Conservation (phyloP, 2,888 invertebrate genomes). For the Caenorhabditis panamensis region DNA sequence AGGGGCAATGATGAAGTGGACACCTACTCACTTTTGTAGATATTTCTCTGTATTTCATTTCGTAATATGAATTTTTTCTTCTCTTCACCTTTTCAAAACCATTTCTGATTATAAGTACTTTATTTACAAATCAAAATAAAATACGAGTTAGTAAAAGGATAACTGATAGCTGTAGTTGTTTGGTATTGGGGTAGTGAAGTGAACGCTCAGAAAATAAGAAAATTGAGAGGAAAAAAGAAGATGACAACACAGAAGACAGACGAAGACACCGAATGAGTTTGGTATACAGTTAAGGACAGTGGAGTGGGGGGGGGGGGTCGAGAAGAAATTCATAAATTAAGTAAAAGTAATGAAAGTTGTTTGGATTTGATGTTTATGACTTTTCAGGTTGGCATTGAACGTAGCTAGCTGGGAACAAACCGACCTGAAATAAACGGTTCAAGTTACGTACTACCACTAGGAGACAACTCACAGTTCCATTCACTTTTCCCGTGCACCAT, state of each 20-base stretch:
- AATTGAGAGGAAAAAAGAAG: conserved; percentile 3
- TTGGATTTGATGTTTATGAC: conserved; percentile 6
- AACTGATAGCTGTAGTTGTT: background rate
- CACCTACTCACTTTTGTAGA: conserved; percentile 34
- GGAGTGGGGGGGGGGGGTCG: too few relatives aligned
- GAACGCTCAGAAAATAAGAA: conserved; percentile 2
- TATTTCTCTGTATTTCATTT: conserved; percentile 9
- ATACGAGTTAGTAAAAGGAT: conserved; percentile 3
- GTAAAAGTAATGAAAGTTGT: background rate
- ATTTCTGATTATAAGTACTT: background rate
- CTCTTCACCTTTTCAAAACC: background rate
- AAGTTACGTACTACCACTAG: too few relatives aligned
- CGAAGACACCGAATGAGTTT: conserved; percentile 54
- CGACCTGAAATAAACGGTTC: conserved; percentile 65
- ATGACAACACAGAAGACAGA: conserved; percentile 29
- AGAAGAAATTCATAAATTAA: conserved; percentile 26
- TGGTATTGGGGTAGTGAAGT: background rate
- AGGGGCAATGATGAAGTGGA: background rate
- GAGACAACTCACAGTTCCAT: conserved; percentile 58
- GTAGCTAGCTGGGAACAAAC: conserved; percentile 78
- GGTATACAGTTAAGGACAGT: conserved; percentile 15
- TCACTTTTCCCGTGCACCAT: conserved; percentile 75
- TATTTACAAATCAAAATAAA: conserved; percentile 19
- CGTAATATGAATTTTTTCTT: conserved; percentile 5
- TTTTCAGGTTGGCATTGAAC: conserved; percentile 66